phyloP scores from a whole-genome alignment of 2,888 invertebrate species.

The Poecilus cupreus region DNA sequence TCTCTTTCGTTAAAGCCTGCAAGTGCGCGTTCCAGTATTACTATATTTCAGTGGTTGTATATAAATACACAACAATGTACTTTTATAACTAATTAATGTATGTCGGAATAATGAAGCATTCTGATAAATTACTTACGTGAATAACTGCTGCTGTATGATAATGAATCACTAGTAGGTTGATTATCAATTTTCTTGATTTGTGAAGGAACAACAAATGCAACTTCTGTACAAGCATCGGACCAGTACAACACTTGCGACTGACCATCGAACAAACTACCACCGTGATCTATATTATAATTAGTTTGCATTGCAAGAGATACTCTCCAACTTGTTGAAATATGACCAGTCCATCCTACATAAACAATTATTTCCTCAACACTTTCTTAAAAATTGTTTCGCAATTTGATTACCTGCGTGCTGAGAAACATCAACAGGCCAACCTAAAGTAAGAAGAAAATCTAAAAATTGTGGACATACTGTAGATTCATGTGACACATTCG shows the following conservation, averaged over 20 bases:
- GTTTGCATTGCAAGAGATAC: slow-evolving; percentile 65
- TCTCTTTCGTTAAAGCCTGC: no score
- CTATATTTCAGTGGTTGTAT: no score
- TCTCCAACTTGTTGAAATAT: slow-evolving; percentile 88
- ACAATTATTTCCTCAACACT: neutral
- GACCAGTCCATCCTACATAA: slow-evolving; percentile 89
- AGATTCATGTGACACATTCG: slow-evolving; percentile 79
- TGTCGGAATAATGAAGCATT: no score
- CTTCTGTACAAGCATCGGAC: slow-evolving; percentile 95
- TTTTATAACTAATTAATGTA: no score
- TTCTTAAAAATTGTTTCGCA: neutral
- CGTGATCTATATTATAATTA: slow-evolving; percentile 71
- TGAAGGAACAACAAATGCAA: slow-evolving; percentile 94
- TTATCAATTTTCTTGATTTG: slow-evolving; percentile 67
- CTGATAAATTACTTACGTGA: slow-evolving; percentile 61
- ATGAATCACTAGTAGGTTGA: slow-evolving; percentile 61
- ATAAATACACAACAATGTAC: no score
- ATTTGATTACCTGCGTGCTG: slow-evolving; percentile 84
- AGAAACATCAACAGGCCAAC: slow-evolving; percentile 89
- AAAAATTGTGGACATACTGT: slow-evolving; percentile 75
- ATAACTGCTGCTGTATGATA: slow-evolving; percentile 67
- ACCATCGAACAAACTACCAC: slow-evolving; percentile 88
- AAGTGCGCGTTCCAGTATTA: no score
- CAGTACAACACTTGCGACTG: slow-evolving; percentile 92
- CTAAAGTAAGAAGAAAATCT: slow-evolving; percentile 82